Evolutionary conservation across 2,113 vertebrate species (phyloP).

Genomic region (Periophthalmus modestus): DNA sequence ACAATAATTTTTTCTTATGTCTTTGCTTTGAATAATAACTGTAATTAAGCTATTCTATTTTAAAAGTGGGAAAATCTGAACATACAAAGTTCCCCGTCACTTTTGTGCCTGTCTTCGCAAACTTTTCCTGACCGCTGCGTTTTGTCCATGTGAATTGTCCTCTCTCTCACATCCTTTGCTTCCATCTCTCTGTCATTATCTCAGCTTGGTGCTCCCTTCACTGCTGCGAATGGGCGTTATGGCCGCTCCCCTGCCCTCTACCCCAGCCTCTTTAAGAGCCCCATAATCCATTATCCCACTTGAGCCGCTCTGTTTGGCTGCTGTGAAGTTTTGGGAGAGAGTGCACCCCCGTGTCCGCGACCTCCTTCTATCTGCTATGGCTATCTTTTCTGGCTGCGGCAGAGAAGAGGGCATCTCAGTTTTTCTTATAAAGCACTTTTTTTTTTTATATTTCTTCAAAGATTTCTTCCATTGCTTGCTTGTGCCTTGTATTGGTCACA

Average conservation of each 20-base stretch:
- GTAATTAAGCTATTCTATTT: too few species aligned
- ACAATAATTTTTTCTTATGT: too few species aligned
- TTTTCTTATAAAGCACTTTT: constrained; percentile 42
- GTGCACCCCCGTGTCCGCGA: constrained; percentile 19
- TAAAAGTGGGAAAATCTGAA: too few species aligned
- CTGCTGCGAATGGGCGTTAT: constrained; percentile 60
- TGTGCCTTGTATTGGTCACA: constrained; percentile 36
- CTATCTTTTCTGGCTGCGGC: constrained; percentile 29
- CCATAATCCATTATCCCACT: constrained; percentile 63
- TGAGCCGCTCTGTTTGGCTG: constrained; percentile 49
- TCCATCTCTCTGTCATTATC: constrained; percentile 56
- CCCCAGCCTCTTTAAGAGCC: constrained; percentile 34
- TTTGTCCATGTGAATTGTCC: constrained; percentile 38
- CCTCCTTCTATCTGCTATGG: constrained; percentile 27
- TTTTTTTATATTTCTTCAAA: constrained; percentile 41
- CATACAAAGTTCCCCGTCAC: constrained; percentile 1
- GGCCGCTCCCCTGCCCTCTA: constrained; percentile 42
- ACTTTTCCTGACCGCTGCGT: constrained; percentile 41
- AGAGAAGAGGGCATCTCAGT: constrained; percentile 44
- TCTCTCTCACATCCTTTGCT: constrained; percentile 27
- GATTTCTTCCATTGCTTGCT: constrained; percentile 32
- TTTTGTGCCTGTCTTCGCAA: neutral
- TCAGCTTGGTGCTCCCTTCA: constrained; percentile 45
- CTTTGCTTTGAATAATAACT: too few species aligned
- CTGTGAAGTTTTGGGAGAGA: constrained; percentile 50